Conservation (phyloP, 2,113 vertebrate genomes). For the Muscicapa adusta region DNA sequence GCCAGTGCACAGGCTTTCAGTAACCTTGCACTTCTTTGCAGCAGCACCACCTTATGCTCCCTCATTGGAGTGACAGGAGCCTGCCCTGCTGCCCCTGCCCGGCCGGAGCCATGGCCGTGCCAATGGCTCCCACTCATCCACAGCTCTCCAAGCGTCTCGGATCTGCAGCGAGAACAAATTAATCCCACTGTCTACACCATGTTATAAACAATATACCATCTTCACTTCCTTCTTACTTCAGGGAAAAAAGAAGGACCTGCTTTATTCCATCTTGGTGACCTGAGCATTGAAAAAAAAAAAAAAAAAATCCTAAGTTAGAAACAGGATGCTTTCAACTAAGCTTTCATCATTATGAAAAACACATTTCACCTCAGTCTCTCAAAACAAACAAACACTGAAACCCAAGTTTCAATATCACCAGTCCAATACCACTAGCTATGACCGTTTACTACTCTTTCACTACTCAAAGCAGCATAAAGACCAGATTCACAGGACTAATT, state of each 20-base stretch:
- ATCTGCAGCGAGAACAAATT: background rate
- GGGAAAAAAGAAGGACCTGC: background rate
- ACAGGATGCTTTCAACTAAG: background rate
- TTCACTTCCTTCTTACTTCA: background rate
- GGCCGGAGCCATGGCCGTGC: background rate
- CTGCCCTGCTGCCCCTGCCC: background rate
- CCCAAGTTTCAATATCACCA: background rate
- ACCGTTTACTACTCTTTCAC: background rate
- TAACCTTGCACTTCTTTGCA: background rate
- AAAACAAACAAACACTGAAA: background rate
- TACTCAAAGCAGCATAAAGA: background rate
- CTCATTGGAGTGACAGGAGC: fast-evolving
- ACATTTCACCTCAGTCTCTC: background rate
- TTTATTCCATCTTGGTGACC: background rate
- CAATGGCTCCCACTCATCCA: background rate
- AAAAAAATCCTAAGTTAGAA: background rate
- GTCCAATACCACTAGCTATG: background rate
- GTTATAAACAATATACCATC: background rate
- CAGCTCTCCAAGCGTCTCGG: background rate
- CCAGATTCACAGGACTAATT: background rate
- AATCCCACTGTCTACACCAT: background rate
- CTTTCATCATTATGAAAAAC: background rate
- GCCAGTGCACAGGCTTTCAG: background rate
- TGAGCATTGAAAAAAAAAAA: background rate
- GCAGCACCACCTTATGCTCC: background rate